Percentiles rank a stretch among this genome's conserved stretches.
These are phyloP conservation scores for western clawed frog (Xenopus tropicalis) DNA, from an alignment of 2,113 vertebrate genomes.

Conservation along the genomic window UCB_Xtro_10.0 CM004443.2:112439501-112440000, in stretches of 20 bases:
- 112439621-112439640: no score
- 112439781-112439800: constrained; percentile 6
- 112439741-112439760: constrained; percentile 1
- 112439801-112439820: constrained; percentile 36
- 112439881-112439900: not conserved
- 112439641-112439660: no score
- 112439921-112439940: not conserved
- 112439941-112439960: not conserved
- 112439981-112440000: no score
- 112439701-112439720: not conserved
- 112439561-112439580: no score
- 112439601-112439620: no score
- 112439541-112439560: no score
- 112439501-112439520: no score
- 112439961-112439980: no score
- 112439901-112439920: no score
- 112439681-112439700: constrained; percentile 23
- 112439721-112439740: not conserved
- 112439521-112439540: no score
- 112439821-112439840: not conserved
- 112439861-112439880: constrained; percentile 35
- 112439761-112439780: constrained; percentile 2
- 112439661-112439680: no score
- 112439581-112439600: no score
- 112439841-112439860: not conserved